Base-by-base conservation (phyloP, 2,797 vertebrate species). In the Coranthus polyacanthus region DNA sequence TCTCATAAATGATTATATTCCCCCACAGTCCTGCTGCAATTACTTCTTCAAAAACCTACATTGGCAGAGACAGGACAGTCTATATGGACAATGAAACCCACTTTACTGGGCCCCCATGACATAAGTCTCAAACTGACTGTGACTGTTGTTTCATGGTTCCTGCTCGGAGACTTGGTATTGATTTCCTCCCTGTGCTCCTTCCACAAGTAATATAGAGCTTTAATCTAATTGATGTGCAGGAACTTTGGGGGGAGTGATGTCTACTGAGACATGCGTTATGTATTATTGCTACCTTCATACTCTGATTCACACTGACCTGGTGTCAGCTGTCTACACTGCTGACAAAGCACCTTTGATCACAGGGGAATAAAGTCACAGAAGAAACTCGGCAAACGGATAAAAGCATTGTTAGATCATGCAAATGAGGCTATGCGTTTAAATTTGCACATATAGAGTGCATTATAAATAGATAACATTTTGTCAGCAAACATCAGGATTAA, bases 161-260 rank as follows among this genome's bases (percentile, higher is more conserved):
- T 77, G 66, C 82, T 68, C 70, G 71, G 79, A 89, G 84, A 83
- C 78, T 50, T 51, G 15, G 54, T 89, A 91, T 87, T 81, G 84
- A 91, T 89, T 91, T 88, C 78, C 66, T 84, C 61, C 52, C 58
- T 12, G 45, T 70, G 70, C 75, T 74, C 71, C 79, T 57, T 84
- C 85, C 78, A 61, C 74, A 72, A 77, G 86, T 90, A 85, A 92
- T 88, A 85, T 88, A 89, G 68, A 84, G 82, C 80, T 90, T 87
- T 89, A 88, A 91, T 92, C 74, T 88, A 90, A 90, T 91, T 88
- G 88, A 69, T 16, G 59, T 59, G 67, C 34, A 41, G 81, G 73
- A 92, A 87, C 81, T 85, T 85, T 76, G 59, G 42, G 54, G 57
- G 64, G 75, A 83, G 64, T 63, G 68, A 78, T 79, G 68, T 84